A percentile compares a stretch with the other conserved stretches of the same genome.
phyloP scores from a whole-genome alignment of 2,797 vertebrate species.

The Cossypha polioptera region DNA sequence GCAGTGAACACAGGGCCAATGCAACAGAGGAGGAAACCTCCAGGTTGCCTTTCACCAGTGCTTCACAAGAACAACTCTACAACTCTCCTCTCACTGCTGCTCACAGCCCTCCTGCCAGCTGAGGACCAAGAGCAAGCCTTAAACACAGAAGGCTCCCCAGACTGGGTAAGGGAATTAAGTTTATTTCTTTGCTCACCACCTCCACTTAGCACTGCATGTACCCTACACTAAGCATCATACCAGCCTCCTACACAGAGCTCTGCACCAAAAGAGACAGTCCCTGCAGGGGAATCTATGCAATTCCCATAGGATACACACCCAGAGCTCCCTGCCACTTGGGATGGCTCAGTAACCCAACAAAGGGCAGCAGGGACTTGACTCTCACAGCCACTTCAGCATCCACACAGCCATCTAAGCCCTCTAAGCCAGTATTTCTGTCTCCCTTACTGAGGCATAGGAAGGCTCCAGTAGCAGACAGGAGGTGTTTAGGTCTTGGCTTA shows the following conservation, averaged over 20 bases:
- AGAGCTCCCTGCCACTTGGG: not conserved
- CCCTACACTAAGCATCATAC: not conserved
- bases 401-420: not conserved
- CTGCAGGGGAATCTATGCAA: not conserved
- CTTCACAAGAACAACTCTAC: accelerated
- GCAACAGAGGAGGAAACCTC: not conserved
- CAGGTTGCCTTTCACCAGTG: accelerated
- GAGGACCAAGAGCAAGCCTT: not conserved
- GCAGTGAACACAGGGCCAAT: not conserved
- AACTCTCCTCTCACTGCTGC: not conserved
- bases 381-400: not conserved
- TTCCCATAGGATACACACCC: accelerated
- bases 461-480: not conserved
- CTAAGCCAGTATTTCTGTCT: not conserved
- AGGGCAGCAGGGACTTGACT: not conserved
- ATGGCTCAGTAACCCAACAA: not conserved
- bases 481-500: not conserved
- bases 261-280: not conserved
- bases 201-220: accelerated
- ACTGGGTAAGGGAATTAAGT: not conserved
- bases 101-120: not conserved
- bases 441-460: not conserved
- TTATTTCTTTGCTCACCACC: not conserved
- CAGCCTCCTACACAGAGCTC: not conserved
- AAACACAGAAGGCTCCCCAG: not conserved